Evolutionary conservation across 2,797 vertebrate species (phyloP).

Genomic region (Xerus rutilus): DNA sequence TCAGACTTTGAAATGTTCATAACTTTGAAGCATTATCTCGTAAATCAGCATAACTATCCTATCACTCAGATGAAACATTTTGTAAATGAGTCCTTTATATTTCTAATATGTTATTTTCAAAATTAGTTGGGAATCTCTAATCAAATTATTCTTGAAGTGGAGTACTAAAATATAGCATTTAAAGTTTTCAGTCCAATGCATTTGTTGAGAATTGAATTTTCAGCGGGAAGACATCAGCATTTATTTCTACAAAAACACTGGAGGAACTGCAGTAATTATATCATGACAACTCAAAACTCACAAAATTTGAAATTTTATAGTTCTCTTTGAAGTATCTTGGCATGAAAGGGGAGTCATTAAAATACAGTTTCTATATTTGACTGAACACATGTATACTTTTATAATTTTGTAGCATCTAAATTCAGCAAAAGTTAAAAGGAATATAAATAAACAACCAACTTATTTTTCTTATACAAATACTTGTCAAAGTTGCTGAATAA

Average conservation of each 20-base stretch:
- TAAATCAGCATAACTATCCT: neutral
- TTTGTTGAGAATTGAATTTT: neutral
- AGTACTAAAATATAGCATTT: neutral
- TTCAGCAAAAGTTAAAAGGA: neutral
- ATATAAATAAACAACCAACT: neutral
- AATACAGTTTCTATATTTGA: neutral
- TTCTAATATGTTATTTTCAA: neutral
- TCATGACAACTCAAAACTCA: neutral
- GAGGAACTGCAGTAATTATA: neutral
- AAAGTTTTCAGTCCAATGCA: neutral
- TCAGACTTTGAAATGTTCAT: conserved; percentile 11
- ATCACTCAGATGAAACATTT: neutral
- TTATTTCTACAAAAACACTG: neutral
- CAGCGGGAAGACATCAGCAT: neutral
- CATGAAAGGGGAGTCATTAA: neutral
- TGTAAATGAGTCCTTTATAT: neutral
- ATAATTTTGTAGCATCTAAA: neutral
- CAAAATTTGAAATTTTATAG: neutral
- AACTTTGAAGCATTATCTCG: neutral
- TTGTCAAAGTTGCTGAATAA: neutral
- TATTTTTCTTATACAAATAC: conserved; percentile 4
- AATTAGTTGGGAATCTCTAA: neutral
- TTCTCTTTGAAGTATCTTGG: neutral
- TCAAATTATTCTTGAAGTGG: neutral
- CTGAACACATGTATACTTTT: neutral